Conservation (phyloP, 2,797 vertebrate genomes). For the Amblyraja radiata region DNA sequence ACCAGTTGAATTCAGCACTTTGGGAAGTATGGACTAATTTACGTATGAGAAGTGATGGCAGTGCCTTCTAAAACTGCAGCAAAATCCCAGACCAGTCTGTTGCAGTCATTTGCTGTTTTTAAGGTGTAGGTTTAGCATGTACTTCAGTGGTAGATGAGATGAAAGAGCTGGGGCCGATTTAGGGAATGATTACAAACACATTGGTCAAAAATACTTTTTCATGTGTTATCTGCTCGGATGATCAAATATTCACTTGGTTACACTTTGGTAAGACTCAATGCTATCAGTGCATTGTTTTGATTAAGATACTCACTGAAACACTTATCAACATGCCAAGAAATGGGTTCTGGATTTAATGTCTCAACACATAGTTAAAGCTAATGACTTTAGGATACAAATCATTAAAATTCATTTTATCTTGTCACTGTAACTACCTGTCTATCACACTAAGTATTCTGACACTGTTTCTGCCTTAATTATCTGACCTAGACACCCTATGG, state of each 20-base stretch:
- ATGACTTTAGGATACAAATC: neutral
- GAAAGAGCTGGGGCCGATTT: neutral
- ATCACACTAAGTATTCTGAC: conserved; percentile 22
- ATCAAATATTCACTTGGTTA: neutral
- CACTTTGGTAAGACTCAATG: neutral
- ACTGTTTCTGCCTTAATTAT: conserved; percentile 35
- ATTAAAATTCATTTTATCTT: neutral
- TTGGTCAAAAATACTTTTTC: neutral
- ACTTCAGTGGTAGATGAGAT: neutral
- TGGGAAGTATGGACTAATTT: too few species aligned
- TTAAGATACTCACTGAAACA: neutral
- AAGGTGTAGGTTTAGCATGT: neutral
- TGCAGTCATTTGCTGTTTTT: neutral
- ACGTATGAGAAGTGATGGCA: too few species aligned
- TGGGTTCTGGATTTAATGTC: neutral
- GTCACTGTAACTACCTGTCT: neutral
- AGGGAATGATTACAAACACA: neutral
- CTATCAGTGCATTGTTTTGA: neutral
- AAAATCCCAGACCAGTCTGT: neutral
- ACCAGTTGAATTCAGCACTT: too few species aligned
- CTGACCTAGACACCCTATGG: conserved; percentile 49
- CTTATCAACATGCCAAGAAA: neutral
- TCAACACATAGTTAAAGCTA: neutral
- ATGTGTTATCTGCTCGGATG: neutral
- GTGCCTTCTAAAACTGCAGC: too few species aligned